A percentile compares a stretch with the other conserved stretches of the same genome.
These are phyloP conservation scores for Prietella phreatophila DNA, from an alignment of 2,113 vertebrate genomes.

Conservation along the genomic window DNA sequence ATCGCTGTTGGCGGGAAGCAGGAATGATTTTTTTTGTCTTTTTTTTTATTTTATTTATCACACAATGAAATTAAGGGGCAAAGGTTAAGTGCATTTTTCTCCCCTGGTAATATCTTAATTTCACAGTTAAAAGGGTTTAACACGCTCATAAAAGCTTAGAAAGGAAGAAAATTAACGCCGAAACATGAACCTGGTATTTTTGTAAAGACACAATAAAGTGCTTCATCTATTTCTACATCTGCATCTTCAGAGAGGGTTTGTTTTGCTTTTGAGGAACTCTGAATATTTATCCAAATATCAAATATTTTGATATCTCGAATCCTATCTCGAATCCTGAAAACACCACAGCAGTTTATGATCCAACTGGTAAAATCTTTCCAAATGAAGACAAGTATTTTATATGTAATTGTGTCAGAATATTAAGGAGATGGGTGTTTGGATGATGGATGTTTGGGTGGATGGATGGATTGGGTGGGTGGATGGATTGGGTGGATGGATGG, in stretches of 20 bases:
- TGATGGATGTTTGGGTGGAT: no score
- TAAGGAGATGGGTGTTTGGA: neutral
- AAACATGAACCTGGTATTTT: neutral
- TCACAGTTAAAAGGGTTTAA: neutral
- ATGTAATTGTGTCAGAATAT: neutral
- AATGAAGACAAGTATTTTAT: neutral
- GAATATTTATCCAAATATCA: neutral
- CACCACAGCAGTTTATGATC: neutral
- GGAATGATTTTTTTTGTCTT: constrained; percentile 7
- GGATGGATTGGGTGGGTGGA: no score
- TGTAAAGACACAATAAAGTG: neutral
- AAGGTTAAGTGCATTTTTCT: constrained; percentile 45
- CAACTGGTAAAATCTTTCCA: neutral
- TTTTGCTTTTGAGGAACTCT: neutral
- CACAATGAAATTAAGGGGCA: constrained; percentile 37
- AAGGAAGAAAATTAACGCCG: neutral
- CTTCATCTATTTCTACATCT: neutral
- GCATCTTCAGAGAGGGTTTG: neutral
- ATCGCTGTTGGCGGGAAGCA: constrained; percentile 9
- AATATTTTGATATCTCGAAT: neutral
- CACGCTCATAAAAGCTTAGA: neutral
- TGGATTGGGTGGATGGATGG: no score
- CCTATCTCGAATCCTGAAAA: neutral
- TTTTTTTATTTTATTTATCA: constrained; percentile 30
- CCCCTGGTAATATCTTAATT: constrained; percentile 35